Evolutionary conservation across 2,888 invertebrate species (phyloP).

Genomic region (Nowickia ferox): DNA sequence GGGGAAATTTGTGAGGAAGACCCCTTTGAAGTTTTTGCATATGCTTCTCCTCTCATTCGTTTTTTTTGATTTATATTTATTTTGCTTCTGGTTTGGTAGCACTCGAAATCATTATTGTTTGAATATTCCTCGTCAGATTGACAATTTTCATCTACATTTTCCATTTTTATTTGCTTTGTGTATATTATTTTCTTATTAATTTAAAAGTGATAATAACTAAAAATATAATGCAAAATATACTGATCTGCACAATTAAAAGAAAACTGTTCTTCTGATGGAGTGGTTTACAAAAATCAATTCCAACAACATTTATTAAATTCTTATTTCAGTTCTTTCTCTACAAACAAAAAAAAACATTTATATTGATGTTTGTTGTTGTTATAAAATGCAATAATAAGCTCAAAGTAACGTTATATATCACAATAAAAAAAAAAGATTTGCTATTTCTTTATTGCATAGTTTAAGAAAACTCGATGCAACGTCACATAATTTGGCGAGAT

Average conservation of each 20-base stretch:
- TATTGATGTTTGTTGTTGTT: conserved; percentile 30
- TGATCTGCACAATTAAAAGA: conserved; percentile 32
- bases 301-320: conserved; percentile 30
- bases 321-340: conserved; percentile 28
- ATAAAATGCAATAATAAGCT: conserved; percentile 25
- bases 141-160: conserved; percentile 23
- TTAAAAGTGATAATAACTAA: conserved; percentile 25
- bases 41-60: too few species aligned
- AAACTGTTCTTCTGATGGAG: conserved; percentile 27
- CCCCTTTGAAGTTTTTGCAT: too few species aligned
- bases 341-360: conserved; percentile 23
- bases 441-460: conserved; percentile 6
- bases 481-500: conserved; percentile 30
- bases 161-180: conserved; percentile 19
- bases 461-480: conserved; percentile 24
- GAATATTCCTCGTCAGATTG: conserved; percentile 32
- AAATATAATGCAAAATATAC: conserved; percentile 32
- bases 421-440: not conserved
- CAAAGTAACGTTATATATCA: not conserved
- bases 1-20: conserved; percentile 32
- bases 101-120: conserved; percentile 32
- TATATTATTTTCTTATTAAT: conserved; percentile 34
- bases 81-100: too few species aligned
- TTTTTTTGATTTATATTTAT: too few species aligned
- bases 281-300: conserved; percentile 40